Evolutionary conservation across 1,140 invertebrate genomes (phyloP).

Genomic region (Neodiprion virginianus): DNA sequence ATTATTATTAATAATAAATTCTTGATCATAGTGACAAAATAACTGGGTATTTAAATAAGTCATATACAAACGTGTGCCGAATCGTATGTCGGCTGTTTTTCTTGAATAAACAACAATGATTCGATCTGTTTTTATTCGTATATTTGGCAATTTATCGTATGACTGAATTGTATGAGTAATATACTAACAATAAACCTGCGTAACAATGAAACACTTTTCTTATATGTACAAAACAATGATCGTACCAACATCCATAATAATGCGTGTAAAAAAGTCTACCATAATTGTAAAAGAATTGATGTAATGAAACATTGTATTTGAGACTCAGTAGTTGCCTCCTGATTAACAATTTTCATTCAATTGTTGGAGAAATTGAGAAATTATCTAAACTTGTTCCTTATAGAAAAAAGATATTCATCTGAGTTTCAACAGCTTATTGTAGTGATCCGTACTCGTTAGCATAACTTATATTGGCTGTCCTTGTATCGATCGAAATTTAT

Average conservation of each 20-base stretch:
- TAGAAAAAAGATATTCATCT: too few relatives aligned
- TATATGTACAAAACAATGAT: not conserved
- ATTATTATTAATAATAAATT: not conserved
- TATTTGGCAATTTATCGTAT: not conserved
- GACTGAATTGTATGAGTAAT: not conserved
- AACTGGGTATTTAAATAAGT: not conserved
- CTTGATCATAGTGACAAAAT: not conserved
- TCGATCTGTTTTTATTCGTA: conserved; percentile 23
- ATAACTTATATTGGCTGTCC: too few relatives aligned
- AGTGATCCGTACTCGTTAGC: too few relatives aligned
- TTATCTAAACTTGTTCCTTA: too few relatives aligned
- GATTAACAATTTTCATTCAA: too few relatives aligned
- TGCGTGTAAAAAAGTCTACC: not conserved
- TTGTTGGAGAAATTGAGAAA: too few relatives aligned
- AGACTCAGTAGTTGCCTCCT: not conserved
- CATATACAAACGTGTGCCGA: conserved; percentile 22
- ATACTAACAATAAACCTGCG: conserved; percentile 29
- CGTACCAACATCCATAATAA: not conserved
- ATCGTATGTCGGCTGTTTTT: conserved; percentile 29
- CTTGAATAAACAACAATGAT: conserved; percentile 30
- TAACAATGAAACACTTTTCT: conserved; percentile 8
- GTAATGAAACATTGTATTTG: not conserved
- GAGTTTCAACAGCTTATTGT: too few relatives aligned
- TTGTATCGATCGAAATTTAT: not conserved
- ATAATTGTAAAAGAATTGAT: not conserved